Evolutionary conservation across 2,797 vertebrate genomes (phyloP).

Genomic region (Alauda arvensis): DNA sequence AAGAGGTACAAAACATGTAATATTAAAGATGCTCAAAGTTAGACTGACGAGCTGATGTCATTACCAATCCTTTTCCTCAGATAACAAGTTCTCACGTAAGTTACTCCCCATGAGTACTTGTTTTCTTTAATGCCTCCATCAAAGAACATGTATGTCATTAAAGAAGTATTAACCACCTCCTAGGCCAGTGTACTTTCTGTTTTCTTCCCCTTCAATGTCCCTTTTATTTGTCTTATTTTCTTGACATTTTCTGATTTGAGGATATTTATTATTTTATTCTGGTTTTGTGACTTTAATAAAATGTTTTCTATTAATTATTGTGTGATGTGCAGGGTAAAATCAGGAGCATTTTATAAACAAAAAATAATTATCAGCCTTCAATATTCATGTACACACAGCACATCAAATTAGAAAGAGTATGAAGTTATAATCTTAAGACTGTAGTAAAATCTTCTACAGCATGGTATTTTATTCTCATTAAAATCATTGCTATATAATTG

Average conservation of each 20-base stretch:
- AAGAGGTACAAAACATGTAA: background rate
- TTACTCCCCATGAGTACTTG: background rate
- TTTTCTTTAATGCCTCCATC: background rate
- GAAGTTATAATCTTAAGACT: background rate
- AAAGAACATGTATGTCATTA: background rate
- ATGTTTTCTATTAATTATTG: background rate
- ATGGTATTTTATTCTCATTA: slow-evolving; percentile 17
- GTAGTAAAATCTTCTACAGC: slow-evolving; percentile 15
- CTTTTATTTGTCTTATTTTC: background rate
- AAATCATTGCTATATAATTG: background rate
- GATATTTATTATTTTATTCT: background rate
- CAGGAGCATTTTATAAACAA: background rate
- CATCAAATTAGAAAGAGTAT: background rate
- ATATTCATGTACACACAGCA: background rate
- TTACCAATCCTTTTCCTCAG: background rate
- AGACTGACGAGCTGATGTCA: background rate
- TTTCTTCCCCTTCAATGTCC: background rate
- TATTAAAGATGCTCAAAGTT: background rate
- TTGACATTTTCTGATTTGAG: background rate
- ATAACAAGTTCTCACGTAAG: background rate
- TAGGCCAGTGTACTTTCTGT: background rate
- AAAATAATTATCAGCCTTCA: background rate
- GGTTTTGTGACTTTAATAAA: background rate
- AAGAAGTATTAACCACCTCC: background rate
- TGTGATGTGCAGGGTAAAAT: background rate